Evolutionary conservation across 2,888 invertebrate species (phyloP).

Genomic region (Pycnomerus fuliginosus): DNA sequence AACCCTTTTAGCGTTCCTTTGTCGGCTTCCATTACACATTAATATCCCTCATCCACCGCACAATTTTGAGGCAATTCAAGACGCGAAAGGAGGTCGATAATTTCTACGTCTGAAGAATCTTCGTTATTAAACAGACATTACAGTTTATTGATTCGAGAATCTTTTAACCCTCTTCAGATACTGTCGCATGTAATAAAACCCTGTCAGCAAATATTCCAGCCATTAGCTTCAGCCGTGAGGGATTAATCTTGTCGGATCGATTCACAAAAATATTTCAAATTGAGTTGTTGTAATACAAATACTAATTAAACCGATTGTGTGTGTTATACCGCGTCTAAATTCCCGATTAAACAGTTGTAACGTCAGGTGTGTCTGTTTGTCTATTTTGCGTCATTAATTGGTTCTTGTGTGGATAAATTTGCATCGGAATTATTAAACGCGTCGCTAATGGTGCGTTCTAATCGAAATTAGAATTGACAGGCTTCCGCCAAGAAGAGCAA

Average conservation of each 20-base stretch:
- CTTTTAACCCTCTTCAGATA: constrained; percentile 17
- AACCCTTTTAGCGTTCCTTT: constrained; percentile 20
- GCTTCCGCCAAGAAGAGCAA: no score
- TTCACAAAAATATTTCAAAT: no score
- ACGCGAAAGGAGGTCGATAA: constrained; percentile 9
- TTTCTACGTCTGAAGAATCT: constrained; percentile 14
- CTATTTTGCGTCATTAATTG: no score
- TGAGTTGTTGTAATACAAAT: no score
- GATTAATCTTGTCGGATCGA: constrained; percentile 24
- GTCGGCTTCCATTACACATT: constrained; percentile 24
- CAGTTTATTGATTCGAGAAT: constrained; percentile 6
- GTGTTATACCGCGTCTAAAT: no score
- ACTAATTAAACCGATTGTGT: no score
- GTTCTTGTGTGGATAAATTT: no score
- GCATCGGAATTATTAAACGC: no score
- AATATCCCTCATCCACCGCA: constrained; percentile 20
- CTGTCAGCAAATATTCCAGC: constrained; percentile 26
- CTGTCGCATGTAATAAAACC: constrained; percentile 21
- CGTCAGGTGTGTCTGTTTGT: no score
- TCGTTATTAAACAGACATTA: constrained; percentile 3
- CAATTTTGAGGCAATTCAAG: constrained; percentile 17
- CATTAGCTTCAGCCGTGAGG: constrained; percentile 22
- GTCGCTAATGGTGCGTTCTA: no score
- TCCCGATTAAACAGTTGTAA: no score
- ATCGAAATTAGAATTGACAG: no score